These are phyloP conservation scores for Alentia gelatinosa DNA, from an alignment of 2,888 invertebrate genomes.

Conservation along the genomic window DNA sequence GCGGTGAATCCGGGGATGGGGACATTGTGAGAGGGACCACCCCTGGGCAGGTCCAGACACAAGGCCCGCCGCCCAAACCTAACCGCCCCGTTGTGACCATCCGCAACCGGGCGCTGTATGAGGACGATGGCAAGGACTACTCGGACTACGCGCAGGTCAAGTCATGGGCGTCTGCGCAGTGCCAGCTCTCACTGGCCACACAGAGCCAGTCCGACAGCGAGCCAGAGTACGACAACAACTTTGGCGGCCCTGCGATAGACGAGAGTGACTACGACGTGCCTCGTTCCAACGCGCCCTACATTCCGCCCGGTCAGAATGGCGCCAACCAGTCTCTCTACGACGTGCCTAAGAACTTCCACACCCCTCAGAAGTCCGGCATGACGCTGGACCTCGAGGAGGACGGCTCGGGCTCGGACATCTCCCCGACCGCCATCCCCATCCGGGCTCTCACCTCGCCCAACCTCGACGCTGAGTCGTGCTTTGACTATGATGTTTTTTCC, in stretches of 20 bases:
- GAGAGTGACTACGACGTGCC: conserved; percentile 51
- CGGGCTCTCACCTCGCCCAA: conserved; percentile 37
- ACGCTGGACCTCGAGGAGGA: conserved; percentile 1
- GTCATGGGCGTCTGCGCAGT: conserved; percentile 67
- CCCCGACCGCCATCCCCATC: background rate
- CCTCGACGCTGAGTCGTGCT: conserved; percentile 33
- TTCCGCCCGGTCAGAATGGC: background rate
- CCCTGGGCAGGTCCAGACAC: background rate
- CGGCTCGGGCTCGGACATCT: background rate
- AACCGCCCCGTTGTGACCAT: conserved; percentile 76
- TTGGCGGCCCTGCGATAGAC: background rate
- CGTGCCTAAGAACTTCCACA: conserved; percentile 45
- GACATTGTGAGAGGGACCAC: background rate
- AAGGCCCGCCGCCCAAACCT: conserved; percentile 64
- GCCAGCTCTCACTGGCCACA: conserved; percentile 71
- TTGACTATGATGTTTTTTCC: conserved; percentile 52
- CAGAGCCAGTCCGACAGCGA: background rate
- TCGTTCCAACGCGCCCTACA: background rate
- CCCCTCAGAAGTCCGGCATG: background rate
- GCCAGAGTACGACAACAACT: conserved; percentile 37
- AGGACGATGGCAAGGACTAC: conserved; percentile 77
- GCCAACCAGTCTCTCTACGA: conserved; percentile 23
- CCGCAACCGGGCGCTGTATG: conserved; percentile 72
- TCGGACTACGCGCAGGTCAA: conserved; percentile 77
- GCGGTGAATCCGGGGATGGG: background rate